Percentiles rank a stretch among this genome's conserved stretches.
Evolutionary conservation across 2,113 vertebrate species (phyloP).

Genomic region (Syngnathus scovelli): DNA sequence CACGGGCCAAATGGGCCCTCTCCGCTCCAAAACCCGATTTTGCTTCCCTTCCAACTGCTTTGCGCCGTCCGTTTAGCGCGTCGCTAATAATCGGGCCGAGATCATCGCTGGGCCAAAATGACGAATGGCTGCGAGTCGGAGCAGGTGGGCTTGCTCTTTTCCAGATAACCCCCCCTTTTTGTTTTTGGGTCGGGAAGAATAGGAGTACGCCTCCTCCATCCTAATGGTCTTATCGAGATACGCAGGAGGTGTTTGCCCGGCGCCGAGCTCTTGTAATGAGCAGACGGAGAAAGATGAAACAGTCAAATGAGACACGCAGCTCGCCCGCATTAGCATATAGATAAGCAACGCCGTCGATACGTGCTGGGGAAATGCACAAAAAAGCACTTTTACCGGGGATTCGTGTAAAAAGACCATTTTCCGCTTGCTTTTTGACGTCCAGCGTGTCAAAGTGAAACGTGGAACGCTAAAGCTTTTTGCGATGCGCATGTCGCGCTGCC

Average conservation of each 20-base stretch:
- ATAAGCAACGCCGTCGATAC: constrained; percentile 56
- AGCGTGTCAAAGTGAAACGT: too few species aligned
- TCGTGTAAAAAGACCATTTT: neutral
- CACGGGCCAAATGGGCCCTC: constrained; percentile 10
- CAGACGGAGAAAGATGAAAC: constrained; percentile 57
- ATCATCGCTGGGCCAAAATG: constrained; percentile 28
- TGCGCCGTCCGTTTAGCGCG: constrained; percentile 27
- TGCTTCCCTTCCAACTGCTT: constrained; percentile 11
- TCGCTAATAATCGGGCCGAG: constrained; percentile 49
- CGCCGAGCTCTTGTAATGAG: constrained; percentile 56
- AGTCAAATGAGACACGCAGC: constrained; percentile 53
- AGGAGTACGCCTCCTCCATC: constrained; percentile 57
- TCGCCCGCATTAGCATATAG: constrained; percentile 63
- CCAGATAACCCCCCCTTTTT: constrained; percentile 52
- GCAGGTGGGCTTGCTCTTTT: constrained; percentile 55
- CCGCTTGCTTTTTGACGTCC: neutral
- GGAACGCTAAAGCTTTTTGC: neutral
- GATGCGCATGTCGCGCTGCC: too few species aligned
- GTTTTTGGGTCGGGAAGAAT: constrained; percentile 32
- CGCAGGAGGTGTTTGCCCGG: constrained; percentile 48
- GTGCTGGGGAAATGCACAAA: constrained; percentile 19
- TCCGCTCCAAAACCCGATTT: constrained; percentile 9
- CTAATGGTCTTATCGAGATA: constrained; percentile 61
- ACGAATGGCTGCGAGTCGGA: constrained; percentile 55
- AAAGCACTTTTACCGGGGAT: constrained; percentile 4